Evolutionary conservation across 2,797 vertebrate species (phyloP), one percentile per base, ranked within the genome.

Genomic region (Amblyraja radiata): DNA sequence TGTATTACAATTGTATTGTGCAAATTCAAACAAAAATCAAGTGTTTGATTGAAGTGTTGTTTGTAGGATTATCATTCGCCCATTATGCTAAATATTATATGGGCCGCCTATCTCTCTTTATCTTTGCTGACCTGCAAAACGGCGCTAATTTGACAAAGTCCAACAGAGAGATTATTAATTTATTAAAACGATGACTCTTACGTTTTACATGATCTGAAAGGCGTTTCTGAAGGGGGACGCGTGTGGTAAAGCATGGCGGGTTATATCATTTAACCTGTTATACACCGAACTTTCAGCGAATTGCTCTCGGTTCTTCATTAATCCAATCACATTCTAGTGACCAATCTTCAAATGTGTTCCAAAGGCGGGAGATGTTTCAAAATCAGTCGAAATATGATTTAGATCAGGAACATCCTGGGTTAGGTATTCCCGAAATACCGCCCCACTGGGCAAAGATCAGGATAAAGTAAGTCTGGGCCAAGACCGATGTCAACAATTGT

Each of bases 21-120:
- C 36, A 92, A 73, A 76, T 21, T 90, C 32, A 39, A 71, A 71
- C 28, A 36, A 92, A 92, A 92, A 92, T 28, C 10, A 6, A 1
- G 5, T 76, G 13, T 1, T 28, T 74, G 90, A 92, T 74, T 76
- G 90, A 46, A 54, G 71, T 46, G 36, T 10, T 92, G 68, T 90
- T 18, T 92, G 71, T 23, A 74, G 90, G 25, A 54, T 92, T 76
- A 92, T 76, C 68, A 46, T 92, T 13, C 46, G 71, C 39, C 90
- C 46, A 13, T 28, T 46, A 46, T 25, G 39, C 54, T 92, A 54
- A 32, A 88, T 88, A 46, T 92, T 36, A 28, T 39, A 73, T 21
- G 68, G 9, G 23, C 10, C 46, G 36, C 4, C 71, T 71, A 74
- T 36, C 4, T 46, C 71, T 32, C 36, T 58, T 13, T 18, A 23